These are phyloP conservation scores for Bombus terrestris DNA, from an alignment of 1,140 invertebrate genomes.

Conservation along the genomic window DNA sequence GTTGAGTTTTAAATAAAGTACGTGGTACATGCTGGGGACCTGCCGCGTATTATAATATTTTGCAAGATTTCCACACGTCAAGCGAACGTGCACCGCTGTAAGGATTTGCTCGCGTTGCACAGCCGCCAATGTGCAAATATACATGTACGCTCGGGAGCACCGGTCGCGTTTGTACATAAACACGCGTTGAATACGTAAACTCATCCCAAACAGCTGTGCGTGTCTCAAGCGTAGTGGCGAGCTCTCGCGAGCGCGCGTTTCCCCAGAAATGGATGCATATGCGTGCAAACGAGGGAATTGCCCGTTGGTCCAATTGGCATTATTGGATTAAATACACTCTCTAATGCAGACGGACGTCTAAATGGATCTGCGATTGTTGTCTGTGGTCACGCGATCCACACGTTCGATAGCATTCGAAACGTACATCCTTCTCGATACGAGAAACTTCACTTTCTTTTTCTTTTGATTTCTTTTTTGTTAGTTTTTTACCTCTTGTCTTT, in stretches of 20 bases:
- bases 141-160: not conserved
- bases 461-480: not conserved
- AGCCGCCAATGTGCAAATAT: constrained; percentile 24
- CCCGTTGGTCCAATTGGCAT: constrained; percentile 33
- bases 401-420: not conserved
- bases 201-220: constrained; percentile 40
- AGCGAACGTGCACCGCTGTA: not conserved
- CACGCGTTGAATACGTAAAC: constrained; percentile 56
- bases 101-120: not conserved
- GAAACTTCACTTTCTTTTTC: not conserved
- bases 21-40: not conserved
- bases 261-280: constrained; percentile 30
- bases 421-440: not conserved
- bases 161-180: constrained; percentile 40
- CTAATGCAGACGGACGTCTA: constrained; percentile 38
- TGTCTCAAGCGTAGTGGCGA: constrained; percentile 21
- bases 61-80: not conserved
- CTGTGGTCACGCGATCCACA: constrained; percentile 19
- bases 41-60: constrained; percentile 18
- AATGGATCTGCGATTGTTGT: constrained; percentile 36
- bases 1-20: constrained; percentile 2
- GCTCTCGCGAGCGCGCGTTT: not conserved
- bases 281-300: constrained; percentile 48
- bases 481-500: not conserved
- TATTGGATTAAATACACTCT: constrained; percentile 54